Evolutionary conservation across 2,113 vertebrate species (phyloP).

Genomic region (Hipposideros armiger): DNA sequence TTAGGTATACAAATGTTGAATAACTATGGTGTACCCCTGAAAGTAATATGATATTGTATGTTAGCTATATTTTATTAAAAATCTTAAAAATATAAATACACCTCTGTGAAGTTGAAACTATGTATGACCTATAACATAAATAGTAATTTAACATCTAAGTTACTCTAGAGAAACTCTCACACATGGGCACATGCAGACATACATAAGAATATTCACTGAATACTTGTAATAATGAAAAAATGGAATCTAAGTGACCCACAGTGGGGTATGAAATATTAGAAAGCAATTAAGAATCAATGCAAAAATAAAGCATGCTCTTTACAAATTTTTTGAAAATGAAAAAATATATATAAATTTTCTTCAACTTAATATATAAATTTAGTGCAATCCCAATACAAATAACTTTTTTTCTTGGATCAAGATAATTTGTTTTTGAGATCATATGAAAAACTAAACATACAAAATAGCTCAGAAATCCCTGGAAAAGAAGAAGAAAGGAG

Average conservation of each 20-base stretch:
- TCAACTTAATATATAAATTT: neutral
- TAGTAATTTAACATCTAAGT: neutral
- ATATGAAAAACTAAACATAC: neutral
- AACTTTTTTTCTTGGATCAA: neutral
- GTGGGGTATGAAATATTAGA: neutral
- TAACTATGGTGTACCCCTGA: too few relatives aligned
- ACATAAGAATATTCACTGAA: neutral
- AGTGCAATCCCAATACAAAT: neutral
- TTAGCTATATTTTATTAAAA: too few relatives aligned
- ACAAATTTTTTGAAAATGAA: neutral
- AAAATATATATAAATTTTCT: neutral
- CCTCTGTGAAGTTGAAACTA: neutral
- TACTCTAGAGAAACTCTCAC: neutral
- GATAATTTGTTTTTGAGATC: neutral
- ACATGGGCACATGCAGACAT: neutral
- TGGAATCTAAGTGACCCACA: neutral
- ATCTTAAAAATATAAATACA: neutral
- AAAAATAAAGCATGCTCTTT: neutral
- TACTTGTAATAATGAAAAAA: neutral
- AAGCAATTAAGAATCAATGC: neutral
- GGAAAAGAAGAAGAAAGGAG: neutral
- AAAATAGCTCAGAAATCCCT: neutral
- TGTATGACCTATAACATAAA: neutral
- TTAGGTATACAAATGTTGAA: too few relatives aligned
- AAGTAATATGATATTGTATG: too few relatives aligned